Evolutionary conservation across 1,140 invertebrate genomes (phyloP).

Genomic region (Diplogasteroides magnus): DNA sequence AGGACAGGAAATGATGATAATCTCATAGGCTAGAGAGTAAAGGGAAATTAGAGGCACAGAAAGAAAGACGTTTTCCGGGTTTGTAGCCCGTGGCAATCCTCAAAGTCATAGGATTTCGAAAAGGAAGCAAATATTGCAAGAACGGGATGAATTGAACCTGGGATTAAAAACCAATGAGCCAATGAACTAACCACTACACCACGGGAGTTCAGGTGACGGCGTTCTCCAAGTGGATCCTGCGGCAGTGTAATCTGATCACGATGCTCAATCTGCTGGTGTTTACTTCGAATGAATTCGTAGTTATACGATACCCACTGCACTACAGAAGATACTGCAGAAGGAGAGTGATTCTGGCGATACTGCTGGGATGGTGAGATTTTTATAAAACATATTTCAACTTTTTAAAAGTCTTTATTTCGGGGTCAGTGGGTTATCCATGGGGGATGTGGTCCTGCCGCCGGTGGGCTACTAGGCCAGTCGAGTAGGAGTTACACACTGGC

Average conservation of each 20-base stretch:
- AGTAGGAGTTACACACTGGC: too few relatives aligned
- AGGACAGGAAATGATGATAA: too few relatives aligned
- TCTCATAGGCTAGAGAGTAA: too few relatives aligned
- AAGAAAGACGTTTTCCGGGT: not conserved
- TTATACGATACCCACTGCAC: conserved; percentile 54
- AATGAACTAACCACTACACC: not conserved
- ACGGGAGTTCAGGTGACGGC: conserved; percentile 10
- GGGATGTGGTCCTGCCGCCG: too few relatives aligned
- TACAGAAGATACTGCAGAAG: conserved; percentile 51
- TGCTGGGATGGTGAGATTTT: conserved; percentile 42
- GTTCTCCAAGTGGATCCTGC: conserved; percentile 46
- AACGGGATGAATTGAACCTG: not conserved
- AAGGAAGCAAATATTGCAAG: not conserved
- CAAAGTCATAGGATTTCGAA: conserved; percentile 10
- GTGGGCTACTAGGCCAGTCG: too few relatives aligned
- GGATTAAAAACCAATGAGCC: not conserved
- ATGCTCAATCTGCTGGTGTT: conserved; percentile 55
- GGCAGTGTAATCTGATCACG: conserved; percentile 51
- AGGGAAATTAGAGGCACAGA: not conserved
- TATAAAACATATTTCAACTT: too few relatives aligned
- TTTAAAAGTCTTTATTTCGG: too few relatives aligned
- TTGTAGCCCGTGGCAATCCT: conserved; percentile 2
- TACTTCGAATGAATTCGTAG: conserved; percentile 52
- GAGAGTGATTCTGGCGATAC: conserved; percentile 46
- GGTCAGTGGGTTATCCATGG: too few relatives aligned